Base-by-base conservation (phyloP, 2,113 vertebrate genomes). In the Gyps fulvus region DNA sequence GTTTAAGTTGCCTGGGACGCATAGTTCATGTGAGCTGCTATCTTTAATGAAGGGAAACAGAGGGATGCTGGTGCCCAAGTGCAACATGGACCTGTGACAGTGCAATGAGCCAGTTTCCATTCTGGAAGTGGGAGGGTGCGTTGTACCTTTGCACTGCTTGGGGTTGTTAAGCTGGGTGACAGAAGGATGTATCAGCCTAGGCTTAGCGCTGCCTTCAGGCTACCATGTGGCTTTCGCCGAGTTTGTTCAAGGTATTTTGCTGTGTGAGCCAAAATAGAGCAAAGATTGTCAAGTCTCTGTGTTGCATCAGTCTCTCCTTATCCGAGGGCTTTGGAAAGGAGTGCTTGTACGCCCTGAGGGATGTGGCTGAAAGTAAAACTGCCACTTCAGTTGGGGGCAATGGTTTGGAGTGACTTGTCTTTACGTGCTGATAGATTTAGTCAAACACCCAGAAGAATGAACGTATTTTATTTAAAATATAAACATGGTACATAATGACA, bases 401-500 rank as follows among this genome's bases (percentile, higher is more conserved):
- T 15, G 23, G 16, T 82, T 71, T 87, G 59, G 52, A 45, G 7
- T n/a, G 22, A 52, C 20, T 73, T 38, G 31, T n/a, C 34, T 89
- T 63, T 69, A n/a, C 0, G 2, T 72, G 61, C 50, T 57, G 47
- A 81, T n/a, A 57, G 32, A 58, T 65, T 76, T 31, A 84, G 29
- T 38, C 42, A 84, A 79, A 92, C 27, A 43, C 12, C 21, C n/a
- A 90, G 62, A 58, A 55, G n/a, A 87, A 78, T 14, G 2, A 81
- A 77, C 8, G 25, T 14, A 40, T 87, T 97, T 97, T 95, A 95
- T 97, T 97, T 70, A 65, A 77, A 87, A 94, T 26, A 77, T 43
- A 90, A 92, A 87, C 73, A 42, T 54, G 42, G 31, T 47, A 70
- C 0, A 0, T 76, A 40, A 69, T 21, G 40, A 86, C 14, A 96